These are phyloP conservation scores for Epinotia ramella DNA, from an alignment of 2,888 invertebrate genomes.

Conservation along the genomic window DNA sequence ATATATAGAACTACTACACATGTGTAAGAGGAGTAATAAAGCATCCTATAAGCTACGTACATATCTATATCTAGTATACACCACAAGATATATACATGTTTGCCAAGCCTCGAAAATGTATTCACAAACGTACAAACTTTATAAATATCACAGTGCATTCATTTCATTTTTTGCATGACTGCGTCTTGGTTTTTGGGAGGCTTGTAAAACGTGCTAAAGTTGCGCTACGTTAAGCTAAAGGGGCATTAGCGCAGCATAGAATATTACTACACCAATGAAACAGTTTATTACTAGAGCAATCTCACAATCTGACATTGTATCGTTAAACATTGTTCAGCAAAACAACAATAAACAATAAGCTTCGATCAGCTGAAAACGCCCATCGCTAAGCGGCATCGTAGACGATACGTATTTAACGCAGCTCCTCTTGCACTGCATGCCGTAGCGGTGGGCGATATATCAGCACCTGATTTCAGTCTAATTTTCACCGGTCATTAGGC, in stretches of 20 bases:
- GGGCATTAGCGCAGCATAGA: too few species aligned
- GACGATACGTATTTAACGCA: background rate
- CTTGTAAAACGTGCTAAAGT: background rate
- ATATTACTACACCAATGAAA: too few species aligned
- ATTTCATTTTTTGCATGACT: background rate
- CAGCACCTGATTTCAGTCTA: background rate
- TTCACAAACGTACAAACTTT: background rate
- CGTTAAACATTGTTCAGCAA: background rate
- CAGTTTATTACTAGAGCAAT: background rate
- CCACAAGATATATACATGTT: too few species aligned
- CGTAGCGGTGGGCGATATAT: background rate
- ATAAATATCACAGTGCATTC: background rate
- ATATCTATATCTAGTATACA: too few species aligned
- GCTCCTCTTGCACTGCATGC: background rate
- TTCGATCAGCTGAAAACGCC: background rate
- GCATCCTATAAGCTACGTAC: too few species aligned
- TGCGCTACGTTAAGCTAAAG: too few species aligned
- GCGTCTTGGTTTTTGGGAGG: background rate
- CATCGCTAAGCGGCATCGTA: background rate
- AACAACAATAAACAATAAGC: background rate
- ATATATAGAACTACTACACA: too few species aligned
- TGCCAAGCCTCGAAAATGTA: too few species aligned
- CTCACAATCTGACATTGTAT: background rate
- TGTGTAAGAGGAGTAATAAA: too few species aligned
- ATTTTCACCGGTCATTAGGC: background rate